Base-by-base conservation (phyloP, 2,797 vertebrate species). In the Cyprinella venusta region DNA sequence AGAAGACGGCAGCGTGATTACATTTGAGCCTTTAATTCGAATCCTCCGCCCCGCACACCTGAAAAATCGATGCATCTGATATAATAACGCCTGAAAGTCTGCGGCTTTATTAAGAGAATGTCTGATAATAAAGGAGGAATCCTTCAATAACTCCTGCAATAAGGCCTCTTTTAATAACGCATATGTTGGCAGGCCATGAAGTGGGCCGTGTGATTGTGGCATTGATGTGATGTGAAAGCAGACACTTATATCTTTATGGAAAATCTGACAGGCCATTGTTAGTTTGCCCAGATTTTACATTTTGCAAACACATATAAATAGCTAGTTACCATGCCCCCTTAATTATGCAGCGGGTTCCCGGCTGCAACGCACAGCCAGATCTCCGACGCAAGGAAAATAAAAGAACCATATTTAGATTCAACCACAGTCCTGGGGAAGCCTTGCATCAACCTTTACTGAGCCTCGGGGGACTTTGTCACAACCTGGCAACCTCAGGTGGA, bases 401-500 rank as follows among this genome's bases (percentile, higher is more conserved):
- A 61, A 70, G 54, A 61, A 71, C 81, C 77, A 77, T 84, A 88
- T 89, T 89, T 88, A 88, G 86, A 79, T 59, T 92, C 92, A 92
- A 94, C 86, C 86, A 94, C 94, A 95, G 92, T 84, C 90, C 80
- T 1, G 89, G 85, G 87, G 91, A 86, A 87, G 90, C 92, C 93
- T 94, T 92, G 92, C 92, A 93, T 92, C 93, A 94, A 95, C 90
- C 93, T 94, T 92, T 81, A 74, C 86, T 75, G 54, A 86, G 92
- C 94, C 95, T 95, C 88, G 89, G 94, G 95, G 94, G 94, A 95
- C 94, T 93, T 93, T 93, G 93, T 92, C 95, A 95, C 94, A 96
- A 96, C 96, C 96, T 96, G 96, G 96, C 96, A 96, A 93, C 94
- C 94, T 84, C 94, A 96, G 96, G 95, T 96, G 94, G 94, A 94